phyloP scores from a whole-genome alignment of 2,888 invertebrate genomes.

The Spilosoma lubricipeda region DNA sequence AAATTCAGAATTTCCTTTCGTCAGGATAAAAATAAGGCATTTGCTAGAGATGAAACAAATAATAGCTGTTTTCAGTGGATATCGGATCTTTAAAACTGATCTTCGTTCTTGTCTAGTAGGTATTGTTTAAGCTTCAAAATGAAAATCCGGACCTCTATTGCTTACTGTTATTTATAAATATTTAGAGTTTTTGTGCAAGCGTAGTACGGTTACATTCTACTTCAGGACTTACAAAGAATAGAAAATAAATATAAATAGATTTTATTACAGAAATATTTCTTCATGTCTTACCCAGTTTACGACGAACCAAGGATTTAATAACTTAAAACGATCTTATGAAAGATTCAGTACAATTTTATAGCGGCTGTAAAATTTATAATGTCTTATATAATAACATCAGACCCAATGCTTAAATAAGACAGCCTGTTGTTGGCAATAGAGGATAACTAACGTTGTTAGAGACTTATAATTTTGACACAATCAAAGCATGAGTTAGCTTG shows the following conservation, averaged over 20 bases:
- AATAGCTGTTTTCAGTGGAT: background rate
- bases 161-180: background rate
- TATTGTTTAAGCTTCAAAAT: background rate
- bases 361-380: slow-evolving; percentile 38
- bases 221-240: background rate
- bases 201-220: background rate
- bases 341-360: slow-evolving; percentile 38
- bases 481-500: background rate
- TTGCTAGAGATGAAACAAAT: background rate
- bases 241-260: slow-evolving; percentile 9
- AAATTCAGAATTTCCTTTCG: background rate
- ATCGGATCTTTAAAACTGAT: background rate
- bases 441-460: slow-evolving; percentile 5
- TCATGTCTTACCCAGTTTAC: slow-evolving; percentile 26
- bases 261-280: slow-evolving; percentile 16
- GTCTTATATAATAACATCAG: slow-evolving; percentile 15
- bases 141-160: background rate
- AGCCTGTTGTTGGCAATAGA: slow-evolving; percentile 7
- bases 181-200: background rate
- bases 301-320: slow-evolving; percentile 37
- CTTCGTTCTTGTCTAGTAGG: background rate
- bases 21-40: background rate
- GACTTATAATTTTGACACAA: background rate
- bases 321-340: slow-evolving; percentile 34
- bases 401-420: slow-evolving; percentile 4